Evolutionary conservation across 2,888 invertebrate species (phyloP), one percentile per base, ranked within the genome.

Genomic region (Liodrosophila aerea): DNA sequence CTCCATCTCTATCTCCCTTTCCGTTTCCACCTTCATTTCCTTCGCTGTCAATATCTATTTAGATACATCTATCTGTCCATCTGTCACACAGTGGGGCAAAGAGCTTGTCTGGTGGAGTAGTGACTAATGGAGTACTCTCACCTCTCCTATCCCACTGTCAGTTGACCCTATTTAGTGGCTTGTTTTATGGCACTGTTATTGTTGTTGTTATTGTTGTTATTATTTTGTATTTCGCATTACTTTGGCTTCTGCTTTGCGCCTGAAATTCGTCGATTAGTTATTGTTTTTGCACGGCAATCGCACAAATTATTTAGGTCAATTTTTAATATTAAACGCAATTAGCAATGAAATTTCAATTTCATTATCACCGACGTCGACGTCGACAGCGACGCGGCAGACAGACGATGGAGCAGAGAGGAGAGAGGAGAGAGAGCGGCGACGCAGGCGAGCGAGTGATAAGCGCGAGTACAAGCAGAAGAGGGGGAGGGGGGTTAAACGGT

Each of bases 311-410:
- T 85, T 85, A 49, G 81, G 81, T 82, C 81, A 82, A 85, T 84
- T 81, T 76, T 75, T 77, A 85, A 85, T 78, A 77, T 81, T 77
- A 81, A 74, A 72, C 76, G 83, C 76, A 83, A 82, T 83, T 83
- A 80, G 81, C 82, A 83, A 83, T 85, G 85, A 83, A 83, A 85
- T 83, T 85, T 85, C 83, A 76, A 70, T 85, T 83, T 83, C 82
- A 83, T 83, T 83, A 83, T 83, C 82, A 83, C 70, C 57, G 57
- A 57, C 56, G 66, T 8, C 40, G 39, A 41, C 44, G 65, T 36
- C 53, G 40, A 18, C 45, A 37, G 45, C 52, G 46, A 31, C 41
- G 64, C 22, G 18, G 31, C 52, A 58, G 27, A 40, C 44, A 18
- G n/a, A n/a, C n/a, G n/a, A n/a, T n/a, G n/a, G n/a, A n/a, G n/a